Conservation (phyloP, 2,113 vertebrate species). For the Meleagris gallopavo region DNA sequence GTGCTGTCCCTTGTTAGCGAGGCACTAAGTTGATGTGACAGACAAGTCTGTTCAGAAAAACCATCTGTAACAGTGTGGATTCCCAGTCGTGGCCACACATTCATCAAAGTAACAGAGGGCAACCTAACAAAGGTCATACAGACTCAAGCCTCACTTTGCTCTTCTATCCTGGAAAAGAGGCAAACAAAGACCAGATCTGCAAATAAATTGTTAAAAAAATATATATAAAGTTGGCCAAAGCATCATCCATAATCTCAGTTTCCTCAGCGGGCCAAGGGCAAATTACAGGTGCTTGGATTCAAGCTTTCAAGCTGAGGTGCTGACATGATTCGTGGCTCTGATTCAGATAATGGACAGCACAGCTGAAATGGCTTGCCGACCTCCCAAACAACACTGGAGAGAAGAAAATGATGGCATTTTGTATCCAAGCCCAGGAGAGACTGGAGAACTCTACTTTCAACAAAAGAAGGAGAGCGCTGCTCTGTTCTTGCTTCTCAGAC, state of each 20-base stretch:
- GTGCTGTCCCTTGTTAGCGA: neutral
- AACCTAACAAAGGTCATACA: neutral
- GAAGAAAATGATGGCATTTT: neutral
- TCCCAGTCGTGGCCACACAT: neutral
- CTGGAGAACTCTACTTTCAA: neutral
- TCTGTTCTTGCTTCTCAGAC: neutral
- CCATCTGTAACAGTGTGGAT: neutral
- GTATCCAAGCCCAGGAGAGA: neutral
- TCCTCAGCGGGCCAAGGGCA: neutral
- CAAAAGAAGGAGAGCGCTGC: neutral
- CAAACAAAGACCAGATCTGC: neutral
- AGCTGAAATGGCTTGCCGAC: neutral
- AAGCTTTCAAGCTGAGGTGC: neutral
- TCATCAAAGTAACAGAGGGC: neutral
- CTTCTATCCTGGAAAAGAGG: neutral
- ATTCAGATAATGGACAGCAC: neutral
- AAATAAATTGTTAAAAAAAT: neutral
- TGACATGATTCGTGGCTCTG: neutral
- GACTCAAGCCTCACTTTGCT: neutral
- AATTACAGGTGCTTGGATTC: neutral
- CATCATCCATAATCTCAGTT: neutral
- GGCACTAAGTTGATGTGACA: neutral
- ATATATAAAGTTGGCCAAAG: neutral
- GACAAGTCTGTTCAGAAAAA: neutral
- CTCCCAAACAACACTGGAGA: neutral